Base-by-base conservation (phyloP, 2,113 vertebrate species). In the Ibidorhyncha struthersii region DNA sequence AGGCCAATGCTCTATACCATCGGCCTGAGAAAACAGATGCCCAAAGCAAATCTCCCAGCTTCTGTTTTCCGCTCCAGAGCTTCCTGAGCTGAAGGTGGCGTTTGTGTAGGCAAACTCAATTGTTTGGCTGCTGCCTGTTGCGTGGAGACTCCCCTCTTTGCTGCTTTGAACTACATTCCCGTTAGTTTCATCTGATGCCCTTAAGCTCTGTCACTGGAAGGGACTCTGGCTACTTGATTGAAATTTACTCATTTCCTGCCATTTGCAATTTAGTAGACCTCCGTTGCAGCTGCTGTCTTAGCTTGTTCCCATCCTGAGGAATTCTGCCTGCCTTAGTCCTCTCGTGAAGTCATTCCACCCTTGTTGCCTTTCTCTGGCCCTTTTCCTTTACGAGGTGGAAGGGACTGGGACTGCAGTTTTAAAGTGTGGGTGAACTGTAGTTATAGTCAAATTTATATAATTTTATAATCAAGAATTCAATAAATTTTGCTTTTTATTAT, bases 201-300 rank as follows among this genome's bases (percentile, higher is more conserved):
- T 32, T n/a, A 10, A 72, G 27, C 43, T 40, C 27, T 45, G 15
- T 25, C 34, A 11, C 50, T 52, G 63, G 47, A 49, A 55, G 30
- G 49, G 25, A 22, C 1, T 0, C 27, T 73, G 25, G 17, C 45
- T 40, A 6, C 29, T 71, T 23, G 52, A 47, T 36, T 18, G 45
- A 16, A 17, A 9, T n/a, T 65, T 58, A 27, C 45, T 67, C 2
- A 0, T 53, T 89, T 66, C 59, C 47, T 36, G 17, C 45, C 26
- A 11, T 14, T 34, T 76, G 25, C 4, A 1, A 8, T 58, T 83
- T 65, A 65, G 43, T 40, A 52, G 43, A n/a, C 29, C 13, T 27
- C 34, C 40, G 2, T 65, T 14, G 19, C 30, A 65, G 78, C 36
- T 0, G 0, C 22, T 49, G 18, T 14, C 0, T 0, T 15, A n/a